A percentile compares a stretch with the other conserved stretches of the same genome.
Conservation (phyloP, 2,113 vertebrate genomes). For the Copsychus sechellarum region DNA sequence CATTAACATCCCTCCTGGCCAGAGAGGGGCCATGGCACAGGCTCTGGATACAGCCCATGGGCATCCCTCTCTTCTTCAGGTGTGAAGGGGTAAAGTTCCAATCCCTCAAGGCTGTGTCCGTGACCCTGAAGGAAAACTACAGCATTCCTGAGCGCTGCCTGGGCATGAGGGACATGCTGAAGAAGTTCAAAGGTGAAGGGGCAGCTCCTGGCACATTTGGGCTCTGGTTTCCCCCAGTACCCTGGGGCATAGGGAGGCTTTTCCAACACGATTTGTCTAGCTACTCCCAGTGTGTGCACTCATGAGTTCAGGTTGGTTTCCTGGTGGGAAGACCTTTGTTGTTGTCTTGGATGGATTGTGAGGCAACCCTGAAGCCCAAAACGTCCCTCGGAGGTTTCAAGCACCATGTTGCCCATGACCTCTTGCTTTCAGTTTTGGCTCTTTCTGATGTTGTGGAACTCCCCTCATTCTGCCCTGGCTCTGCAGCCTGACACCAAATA, state of each 20-base stretch:
- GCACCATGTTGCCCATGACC: accelerated
- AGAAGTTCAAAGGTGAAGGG: slow-evolving; percentile 54
- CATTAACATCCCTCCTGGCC: accelerated
- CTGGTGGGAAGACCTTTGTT: not conserved
- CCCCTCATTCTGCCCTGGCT: not conserved
- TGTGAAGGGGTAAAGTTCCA: not conserved
- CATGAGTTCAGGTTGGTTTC: not conserved
- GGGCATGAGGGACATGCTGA: slow-evolving; percentile 61
- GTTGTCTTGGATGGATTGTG: not conserved
- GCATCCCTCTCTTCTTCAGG: not conserved
- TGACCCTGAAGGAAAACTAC: slow-evolving; percentile 52
- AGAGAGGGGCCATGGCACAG: not conserved
- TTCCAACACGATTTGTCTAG: not conserved
- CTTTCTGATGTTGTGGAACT: not conserved
- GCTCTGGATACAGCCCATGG: not conserved
- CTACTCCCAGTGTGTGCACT: not conserved
- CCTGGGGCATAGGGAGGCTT: not conserved
- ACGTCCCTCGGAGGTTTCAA: not conserved
- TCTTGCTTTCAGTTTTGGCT: not conserved
- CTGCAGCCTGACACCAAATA: not conserved
- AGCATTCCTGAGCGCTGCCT: slow-evolving; percentile 40
- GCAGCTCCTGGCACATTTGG: not conserved
- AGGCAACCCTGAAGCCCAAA: not conserved
- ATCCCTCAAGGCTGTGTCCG: not conserved
- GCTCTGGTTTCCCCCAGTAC: not conserved